These are phyloP conservation scores for Cerastis leucographa DNA, from an alignment of 2,888 invertebrate species.

Conservation along the genomic window DNA sequence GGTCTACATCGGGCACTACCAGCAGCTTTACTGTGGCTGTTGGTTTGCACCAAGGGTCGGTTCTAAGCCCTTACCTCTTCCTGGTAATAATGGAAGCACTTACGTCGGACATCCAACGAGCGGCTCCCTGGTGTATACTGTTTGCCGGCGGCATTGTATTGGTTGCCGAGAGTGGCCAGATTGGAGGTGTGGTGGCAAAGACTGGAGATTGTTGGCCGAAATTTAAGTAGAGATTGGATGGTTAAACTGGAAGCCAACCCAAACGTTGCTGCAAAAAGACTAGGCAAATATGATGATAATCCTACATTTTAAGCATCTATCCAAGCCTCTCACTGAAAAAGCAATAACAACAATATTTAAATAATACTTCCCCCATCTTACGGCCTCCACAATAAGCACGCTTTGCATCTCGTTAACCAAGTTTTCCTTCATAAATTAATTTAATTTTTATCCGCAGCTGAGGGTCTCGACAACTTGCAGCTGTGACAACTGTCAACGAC, in stretches of 20 bases:
- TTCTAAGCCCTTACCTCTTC: too few species aligned
- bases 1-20: too few species aligned
- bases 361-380: conserved; percentile 33
- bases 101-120: too few species aligned
- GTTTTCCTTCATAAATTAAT: conserved; percentile 72
- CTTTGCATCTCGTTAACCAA: conserved; percentile 66
- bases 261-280: background rate
- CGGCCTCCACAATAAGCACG: conserved; percentile 55
- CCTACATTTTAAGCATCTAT: background rate
- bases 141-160: too few species aligned
- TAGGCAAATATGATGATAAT: background rate
- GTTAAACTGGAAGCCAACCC: background rate
- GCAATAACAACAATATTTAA: conserved; percentile 27
- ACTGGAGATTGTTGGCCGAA: too few species aligned
- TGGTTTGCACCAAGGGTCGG: too few species aligned
- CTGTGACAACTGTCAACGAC: conserved; percentile 74
- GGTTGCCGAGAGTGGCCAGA: too few species aligned
- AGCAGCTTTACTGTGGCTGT: too few species aligned
- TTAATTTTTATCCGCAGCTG: conserved; percentile 72
- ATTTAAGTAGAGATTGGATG: too few species aligned
- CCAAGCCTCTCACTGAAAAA: background rate
- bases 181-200: too few species aligned
- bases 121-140: too few species aligned
- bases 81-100: too few species aligned
- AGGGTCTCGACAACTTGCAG: conserved; percentile 66